Conservation (phyloP, 1,140 invertebrate genomes). For the Leptonema lineaticorne region DNA sequence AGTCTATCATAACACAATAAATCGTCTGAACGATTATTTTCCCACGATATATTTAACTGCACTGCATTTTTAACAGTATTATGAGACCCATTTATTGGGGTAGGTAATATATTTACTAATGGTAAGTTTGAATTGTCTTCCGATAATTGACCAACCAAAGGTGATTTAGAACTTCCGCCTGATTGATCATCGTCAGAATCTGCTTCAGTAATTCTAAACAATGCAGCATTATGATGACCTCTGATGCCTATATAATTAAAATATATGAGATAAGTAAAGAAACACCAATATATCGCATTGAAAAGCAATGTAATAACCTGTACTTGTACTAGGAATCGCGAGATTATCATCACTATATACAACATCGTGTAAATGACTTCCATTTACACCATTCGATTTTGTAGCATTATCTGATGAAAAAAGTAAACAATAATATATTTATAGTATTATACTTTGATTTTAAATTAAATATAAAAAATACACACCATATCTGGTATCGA, state of each 20-base stretch:
- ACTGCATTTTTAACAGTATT: conserved; percentile 55
- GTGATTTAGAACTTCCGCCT: conserved; percentile 48
- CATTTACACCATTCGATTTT: conserved; percentile 17
- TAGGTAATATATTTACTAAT: conserved; percentile 57
- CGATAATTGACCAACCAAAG: conserved; percentile 45
- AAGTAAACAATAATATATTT: not conserved
- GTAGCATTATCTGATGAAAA: conserved; percentile 2
- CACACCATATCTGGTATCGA: conserved; percentile 29
- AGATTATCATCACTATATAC: conserved; percentile 45
- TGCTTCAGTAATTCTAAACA: conserved; percentile 59
- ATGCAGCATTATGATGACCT: conserved; percentile 52
- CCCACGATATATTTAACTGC: conserved; percentile 46
- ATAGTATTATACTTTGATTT: not conserved
- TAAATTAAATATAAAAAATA: not conserved
- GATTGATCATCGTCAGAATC: conserved; percentile 61
- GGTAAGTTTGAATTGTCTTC: conserved; percentile 46
- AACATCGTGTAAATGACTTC: conserved; percentile 23
- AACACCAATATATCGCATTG: not conserved
- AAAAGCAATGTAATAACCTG: conserved; percentile 45
- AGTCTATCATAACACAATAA: not conserved
- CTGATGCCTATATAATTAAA: conserved; percentile 46
- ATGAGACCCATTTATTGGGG: conserved; percentile 58
- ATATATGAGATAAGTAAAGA: not conserved
- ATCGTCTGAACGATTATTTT: conserved; percentile 27
- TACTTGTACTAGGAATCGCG: conserved; percentile 59